Percentiles rank a stretch among this genome's conserved stretches.
Conservation (phyloP, 2,888 invertebrate species). For the Petrophora chlorosata region DNA sequence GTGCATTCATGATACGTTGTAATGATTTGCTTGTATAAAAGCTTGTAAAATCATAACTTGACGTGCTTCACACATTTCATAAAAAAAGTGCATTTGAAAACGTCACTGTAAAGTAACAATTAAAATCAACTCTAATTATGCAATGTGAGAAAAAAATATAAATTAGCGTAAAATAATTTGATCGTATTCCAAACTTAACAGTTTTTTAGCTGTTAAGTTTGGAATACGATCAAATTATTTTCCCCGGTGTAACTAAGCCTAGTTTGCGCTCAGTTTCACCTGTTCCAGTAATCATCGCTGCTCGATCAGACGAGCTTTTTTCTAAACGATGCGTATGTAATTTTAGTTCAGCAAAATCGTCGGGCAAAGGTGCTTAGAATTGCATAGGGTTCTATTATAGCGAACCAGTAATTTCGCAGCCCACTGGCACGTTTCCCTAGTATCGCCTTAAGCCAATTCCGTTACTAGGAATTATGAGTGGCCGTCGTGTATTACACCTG, state of each 20-base stretch:
- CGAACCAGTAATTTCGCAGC: constrained; percentile 72
- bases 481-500: constrained; percentile 73
- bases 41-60: neutral
- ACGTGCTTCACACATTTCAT: neutral
- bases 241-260: neutral
- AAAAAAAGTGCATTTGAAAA: neutral
- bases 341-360: constrained; percentile 51
- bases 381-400: constrained; percentile 69
- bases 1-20: constrained; percentile 14
- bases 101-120: no score
- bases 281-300: constrained; percentile 13
- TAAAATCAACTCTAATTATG: no score
- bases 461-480: constrained; percentile 78
- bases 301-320: constrained; percentile 20
- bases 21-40: neutral
- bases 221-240: constrained; percentile 1
- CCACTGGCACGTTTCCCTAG: constrained; percentile 74
- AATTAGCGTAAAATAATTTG: no score
- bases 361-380: constrained; percentile 70
- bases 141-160: no score
- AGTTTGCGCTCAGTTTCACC: constrained; percentile 9
- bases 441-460: constrained; percentile 74
- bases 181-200: no score
- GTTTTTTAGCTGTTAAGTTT: no score
- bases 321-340: constrained; percentile 29